phyloP scores from a whole-genome alignment of 2,888 invertebrate genomes.

The Horisme vitalbata region DNA sequence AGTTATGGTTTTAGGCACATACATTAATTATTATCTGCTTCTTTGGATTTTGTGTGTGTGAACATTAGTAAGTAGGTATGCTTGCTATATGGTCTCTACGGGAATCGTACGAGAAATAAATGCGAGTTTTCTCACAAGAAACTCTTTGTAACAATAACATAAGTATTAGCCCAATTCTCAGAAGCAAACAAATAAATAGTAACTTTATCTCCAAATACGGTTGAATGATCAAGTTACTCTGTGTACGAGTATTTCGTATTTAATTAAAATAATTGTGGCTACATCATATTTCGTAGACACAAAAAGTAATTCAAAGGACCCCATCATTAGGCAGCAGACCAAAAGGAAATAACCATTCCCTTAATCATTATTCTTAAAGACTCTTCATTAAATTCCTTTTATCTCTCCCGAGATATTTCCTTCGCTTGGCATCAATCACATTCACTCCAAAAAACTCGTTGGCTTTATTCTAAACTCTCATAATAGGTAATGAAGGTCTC shows the following conservation, averaged over 20 bases:
- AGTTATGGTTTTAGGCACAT: slow-evolving; percentile 56
- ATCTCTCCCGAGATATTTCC: slow-evolving; percentile 81
- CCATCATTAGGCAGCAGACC: slow-evolving; percentile 76
- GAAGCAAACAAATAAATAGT: slow-evolving; percentile 10
- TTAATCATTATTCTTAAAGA: slow-evolving; percentile 83
- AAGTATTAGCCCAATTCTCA: slow-evolving; percentile 8
- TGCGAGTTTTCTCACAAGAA: slow-evolving; percentile 16
- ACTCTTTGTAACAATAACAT: slow-evolving; percentile 14
- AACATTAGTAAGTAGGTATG: slow-evolving; percentile 24
- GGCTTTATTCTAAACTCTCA: slow-evolving; percentile 83
- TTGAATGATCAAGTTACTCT: slow-evolving; percentile 29
- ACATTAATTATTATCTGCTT: slow-evolving; percentile 38
- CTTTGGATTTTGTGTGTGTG: slow-evolving; percentile 30
- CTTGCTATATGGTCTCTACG: slow-evolving; percentile 20
- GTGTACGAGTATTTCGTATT: slow-evolving; percentile 39
- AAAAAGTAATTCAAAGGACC: slow-evolving; percentile 76
- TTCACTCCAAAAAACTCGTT: slow-evolving; percentile 81
- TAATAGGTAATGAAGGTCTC: slow-evolving; percentile 82
- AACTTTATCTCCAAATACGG: slow-evolving; percentile 8
- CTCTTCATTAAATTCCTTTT: slow-evolving; percentile 83
- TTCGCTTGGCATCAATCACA: slow-evolving; percentile 81
- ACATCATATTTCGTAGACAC: slow-evolving; percentile 66
- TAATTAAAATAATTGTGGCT: slow-evolving; percentile 66
- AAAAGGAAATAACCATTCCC: slow-evolving; percentile 81
- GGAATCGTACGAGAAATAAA: slow-evolving; percentile 22